Evolutionary conservation across 2,113 vertebrate genomes (phyloP), one percentile per base, ranked within the genome.

Genomic region (Pelvicachromis taeniatus): DNA sequence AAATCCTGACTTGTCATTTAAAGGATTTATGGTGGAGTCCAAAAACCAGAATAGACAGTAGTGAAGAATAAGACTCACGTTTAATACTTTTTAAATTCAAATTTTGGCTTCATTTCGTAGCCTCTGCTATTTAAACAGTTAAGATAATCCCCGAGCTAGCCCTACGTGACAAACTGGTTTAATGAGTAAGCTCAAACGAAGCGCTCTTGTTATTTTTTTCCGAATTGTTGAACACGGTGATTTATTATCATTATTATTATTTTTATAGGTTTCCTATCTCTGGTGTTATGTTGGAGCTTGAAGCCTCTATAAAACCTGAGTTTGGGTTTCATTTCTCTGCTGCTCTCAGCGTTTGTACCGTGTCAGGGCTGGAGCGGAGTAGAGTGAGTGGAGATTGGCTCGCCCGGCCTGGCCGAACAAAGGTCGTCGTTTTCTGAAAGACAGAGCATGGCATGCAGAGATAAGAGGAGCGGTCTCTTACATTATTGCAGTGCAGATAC

Each of bases 371-470:
- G 73, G 3, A 70, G 38, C 10, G 33, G 35, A 73, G n/a, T 10
- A 40, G 81, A 84, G 80, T 35, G 50, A 73, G 40, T 52, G 40
- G 80, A 82, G 73, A 42, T 48, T 77, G 85, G 85, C 58, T 83
- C 81, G 79, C 80, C 75, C 81, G 75, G 83, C 56, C 79, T 68
- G 85, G 54, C 42, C 54, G 87, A 90, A 92, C 91, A 92, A 93
- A 95, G 93, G 92, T 93, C 87, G 84, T 55, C 40, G 5, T 85
- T 93, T 92, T 85, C 55, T 90, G 75, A 88, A 86, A 92, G 87
- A 83, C 50, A 29, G 85, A 89, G 87, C 80, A 56, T 91, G 93
- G 88, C 87, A 80, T 40, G 26, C 50, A 73, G 83, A 94, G 91
- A 94, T 95, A 91, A 95, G 87, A 89, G 63, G 87, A 88, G 83